A percentile compares a stretch with the other conserved stretches of the same genome.
Conservation (phyloP, 2,113 vertebrate genomes). For the Onychorhynchus coronatus region DNA sequence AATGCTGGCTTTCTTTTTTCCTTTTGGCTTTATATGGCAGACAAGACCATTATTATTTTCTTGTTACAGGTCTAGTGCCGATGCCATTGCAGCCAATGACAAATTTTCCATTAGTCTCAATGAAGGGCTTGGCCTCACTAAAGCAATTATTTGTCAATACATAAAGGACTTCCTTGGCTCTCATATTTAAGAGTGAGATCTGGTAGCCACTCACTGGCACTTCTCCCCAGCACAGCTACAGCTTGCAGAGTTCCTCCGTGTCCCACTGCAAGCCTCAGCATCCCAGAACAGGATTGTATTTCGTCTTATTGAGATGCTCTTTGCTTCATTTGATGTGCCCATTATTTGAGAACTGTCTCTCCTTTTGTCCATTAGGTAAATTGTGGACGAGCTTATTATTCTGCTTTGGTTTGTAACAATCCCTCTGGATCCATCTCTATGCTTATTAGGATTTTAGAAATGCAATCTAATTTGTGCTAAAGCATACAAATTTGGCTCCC, state of each 20-base stretch:
- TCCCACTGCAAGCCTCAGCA: neutral
- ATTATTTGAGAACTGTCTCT: slow-evolving; percentile 22
- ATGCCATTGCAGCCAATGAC: neutral
- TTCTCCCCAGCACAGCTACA: neutral
- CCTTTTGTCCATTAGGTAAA: slow-evolving; percentile 48
- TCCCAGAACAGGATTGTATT: neutral
- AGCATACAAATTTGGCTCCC: slow-evolving; percentile 22
- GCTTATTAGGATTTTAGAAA: slow-evolving; percentile 50
- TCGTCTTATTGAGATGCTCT: neutral
- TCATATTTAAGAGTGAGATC: neutral
- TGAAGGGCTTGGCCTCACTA: neutral
- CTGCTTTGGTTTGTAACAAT: slow-evolving; percentile 24
- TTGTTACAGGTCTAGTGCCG: neutral
- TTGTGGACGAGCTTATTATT: slow-evolving; percentile 43
- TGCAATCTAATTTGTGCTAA: slow-evolving; percentile 41
- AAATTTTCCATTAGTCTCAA: neutral
- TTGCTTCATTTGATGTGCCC: slow-evolving; percentile 15
- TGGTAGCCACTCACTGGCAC: neutral
- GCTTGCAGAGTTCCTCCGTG: neutral
- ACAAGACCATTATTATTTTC: slow-evolving; percentile 34
- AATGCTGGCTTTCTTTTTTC: neutral
- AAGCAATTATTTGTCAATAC: slow-evolving; percentile 12
- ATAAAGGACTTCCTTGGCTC: neutral
- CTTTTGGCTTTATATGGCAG: neutral
- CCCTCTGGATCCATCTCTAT: slow-evolving; percentile 44